These are phyloP conservation scores for Dasyurus viverrinus DNA, from an alignment of 2,113 vertebrate genomes.

Conservation along the genomic window DNA sequence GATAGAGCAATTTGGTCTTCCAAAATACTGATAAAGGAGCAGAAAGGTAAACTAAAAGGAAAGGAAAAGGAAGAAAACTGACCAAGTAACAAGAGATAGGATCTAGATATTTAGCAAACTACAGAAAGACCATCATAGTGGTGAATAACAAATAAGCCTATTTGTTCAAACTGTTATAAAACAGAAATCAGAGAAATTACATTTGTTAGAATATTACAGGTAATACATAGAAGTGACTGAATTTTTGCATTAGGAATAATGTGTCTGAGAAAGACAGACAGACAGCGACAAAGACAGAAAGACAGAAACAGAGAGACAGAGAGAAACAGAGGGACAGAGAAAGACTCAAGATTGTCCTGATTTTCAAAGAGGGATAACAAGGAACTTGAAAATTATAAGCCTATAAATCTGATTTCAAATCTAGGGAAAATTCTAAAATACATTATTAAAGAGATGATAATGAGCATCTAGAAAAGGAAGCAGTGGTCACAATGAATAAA, in stretches of 20 bases:
- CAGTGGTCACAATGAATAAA: not conserved
- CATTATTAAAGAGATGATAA: not conserved
- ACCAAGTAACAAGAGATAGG: not conserved
- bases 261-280: not conserved
- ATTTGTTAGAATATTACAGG: not conserved
- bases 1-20: not conserved
- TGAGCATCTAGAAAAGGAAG: not conserved
- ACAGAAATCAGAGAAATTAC: not conserved
- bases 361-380: too few relatives aligned
- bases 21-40: not conserved
- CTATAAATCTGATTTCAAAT: not conserved
- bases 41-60: not conserved
- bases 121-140: not conserved
- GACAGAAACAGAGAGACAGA: too few relatives aligned
- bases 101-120: not conserved
- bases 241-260: not conserved
- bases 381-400: not conserved
- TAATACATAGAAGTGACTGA: not conserved
- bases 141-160: not conserved
- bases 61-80: not conserved
- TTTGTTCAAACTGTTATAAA: not conserved
- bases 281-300: too few relatives aligned
- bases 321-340: not conserved
- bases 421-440: not conserved
- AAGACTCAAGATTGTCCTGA: not conserved